Evolutionary conservation across 2,888 invertebrate species (phyloP).

Genomic region (Metellina segmentata): DNA sequence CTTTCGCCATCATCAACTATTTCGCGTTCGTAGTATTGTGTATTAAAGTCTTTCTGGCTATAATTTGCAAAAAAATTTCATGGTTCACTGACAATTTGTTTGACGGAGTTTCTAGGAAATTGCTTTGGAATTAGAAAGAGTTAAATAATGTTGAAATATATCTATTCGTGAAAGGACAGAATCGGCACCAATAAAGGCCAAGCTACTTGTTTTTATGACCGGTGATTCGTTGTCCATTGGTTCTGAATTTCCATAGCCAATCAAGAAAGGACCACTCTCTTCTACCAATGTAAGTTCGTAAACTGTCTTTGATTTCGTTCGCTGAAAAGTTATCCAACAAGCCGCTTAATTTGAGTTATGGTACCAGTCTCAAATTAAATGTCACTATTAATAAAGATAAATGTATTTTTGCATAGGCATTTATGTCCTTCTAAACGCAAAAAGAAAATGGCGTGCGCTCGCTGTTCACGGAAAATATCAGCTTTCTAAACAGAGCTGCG

Average conservation of each 20-base stretch:
- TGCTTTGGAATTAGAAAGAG: neutral
- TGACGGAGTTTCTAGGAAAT: neutral
- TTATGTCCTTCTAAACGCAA: neutral
- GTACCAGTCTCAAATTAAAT: constrained; percentile 26
- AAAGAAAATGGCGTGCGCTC: constrained; percentile 68
- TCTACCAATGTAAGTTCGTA: constrained; percentile 88
- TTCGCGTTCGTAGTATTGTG: neutral
- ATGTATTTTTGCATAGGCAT: neutral
- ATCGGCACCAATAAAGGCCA: constrained; percentile 76
- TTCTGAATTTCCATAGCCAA: constrained; percentile 88
- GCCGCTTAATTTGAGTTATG: constrained; percentile 70
- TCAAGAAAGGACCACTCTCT: constrained; percentile 87
- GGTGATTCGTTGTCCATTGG: constrained; percentile 88
- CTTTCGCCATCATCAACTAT: neutral
- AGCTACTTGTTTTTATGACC: constrained; percentile 77
- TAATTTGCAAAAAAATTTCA: neutral
- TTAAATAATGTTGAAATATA: constrained; percentile 4
- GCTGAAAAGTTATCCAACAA: constrained; percentile 72
- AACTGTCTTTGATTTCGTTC: constrained; percentile 83
- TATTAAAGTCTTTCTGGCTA: no score
- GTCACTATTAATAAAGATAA: constrained; percentile 1
- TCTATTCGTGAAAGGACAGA: constrained; percentile 57
- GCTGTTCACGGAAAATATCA: neutral
- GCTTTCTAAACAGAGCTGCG: no score
- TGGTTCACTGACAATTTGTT: neutral